These are phyloP conservation scores for Rhogogaster chlorosoma DNA, from an alignment of 2,888 invertebrate species.

Conservation along the genomic window DNA sequence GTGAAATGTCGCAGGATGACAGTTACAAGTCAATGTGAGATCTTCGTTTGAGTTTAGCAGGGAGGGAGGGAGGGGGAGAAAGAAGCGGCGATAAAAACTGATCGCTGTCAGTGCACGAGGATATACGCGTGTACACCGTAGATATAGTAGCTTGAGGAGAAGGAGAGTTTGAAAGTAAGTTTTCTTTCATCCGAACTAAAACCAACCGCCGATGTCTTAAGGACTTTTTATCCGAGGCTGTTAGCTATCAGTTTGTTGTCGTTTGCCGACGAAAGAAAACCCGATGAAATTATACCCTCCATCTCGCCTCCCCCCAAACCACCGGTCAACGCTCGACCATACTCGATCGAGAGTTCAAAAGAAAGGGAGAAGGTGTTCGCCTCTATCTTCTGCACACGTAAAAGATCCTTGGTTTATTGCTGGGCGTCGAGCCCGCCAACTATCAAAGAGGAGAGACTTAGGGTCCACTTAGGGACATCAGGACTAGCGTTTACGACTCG, in stretches of 20 bases:
- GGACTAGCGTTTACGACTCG: background rate
- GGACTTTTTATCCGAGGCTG: background rate
- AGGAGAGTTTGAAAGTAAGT: constrained; percentile 49
- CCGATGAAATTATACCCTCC: background rate
- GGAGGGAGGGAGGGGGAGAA: background rate
- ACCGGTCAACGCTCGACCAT: background rate
- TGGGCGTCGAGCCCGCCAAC: constrained; percentile 5
- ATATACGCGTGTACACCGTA: background rate
- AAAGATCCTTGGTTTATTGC: constrained; percentile 7
- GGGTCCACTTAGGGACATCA: constrained; percentile 4
- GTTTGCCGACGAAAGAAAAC: constrained; percentile 5
- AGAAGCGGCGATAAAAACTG: constrained; percentile 21
- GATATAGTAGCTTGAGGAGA: constrained; percentile 24
- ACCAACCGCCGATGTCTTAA: constrained; percentile 21
- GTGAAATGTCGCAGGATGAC: constrained; percentile 68
- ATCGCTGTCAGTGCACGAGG: constrained; percentile 21
- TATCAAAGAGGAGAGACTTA: background rate
- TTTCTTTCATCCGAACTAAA: background rate
- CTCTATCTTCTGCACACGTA: background rate
- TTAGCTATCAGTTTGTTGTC: constrained; percentile 20
- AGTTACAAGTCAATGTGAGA: constrained; percentile 76
- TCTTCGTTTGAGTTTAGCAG: background rate
- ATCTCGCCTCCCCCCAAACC: background rate
- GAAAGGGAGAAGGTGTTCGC: background rate
- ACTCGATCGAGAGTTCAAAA: constrained; percentile 7